Conservation (phyloP, 2,888 invertebrate genomes). For the Nebria brevicollis region DNA sequence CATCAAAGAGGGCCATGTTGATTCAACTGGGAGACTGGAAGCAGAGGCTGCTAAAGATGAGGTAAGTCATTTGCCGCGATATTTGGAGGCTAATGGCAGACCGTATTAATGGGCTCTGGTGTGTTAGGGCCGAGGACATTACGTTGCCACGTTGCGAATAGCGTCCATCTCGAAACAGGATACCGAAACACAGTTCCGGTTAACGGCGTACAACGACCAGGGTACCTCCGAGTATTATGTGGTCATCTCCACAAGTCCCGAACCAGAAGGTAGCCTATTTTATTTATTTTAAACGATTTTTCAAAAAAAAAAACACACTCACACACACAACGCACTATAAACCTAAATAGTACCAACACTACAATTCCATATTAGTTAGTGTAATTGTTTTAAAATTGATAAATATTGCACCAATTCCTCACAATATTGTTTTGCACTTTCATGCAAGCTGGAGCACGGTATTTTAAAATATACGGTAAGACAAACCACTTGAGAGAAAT, state of each 20-base stretch:
- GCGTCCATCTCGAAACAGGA: slow-evolving; percentile 77
- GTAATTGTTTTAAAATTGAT: background rate
- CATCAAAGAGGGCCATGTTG: slow-evolving; percentile 66
- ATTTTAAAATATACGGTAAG: slow-evolving; percentile 46
- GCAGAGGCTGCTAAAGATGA: slow-evolving; percentile 63
- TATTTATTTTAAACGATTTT: background rate
- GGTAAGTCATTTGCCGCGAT: slow-evolving; percentile 57
- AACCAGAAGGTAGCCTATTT: slow-evolving; percentile 65
- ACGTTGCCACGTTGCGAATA: slow-evolving; percentile 75
- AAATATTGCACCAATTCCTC: slow-evolving; percentile 15
- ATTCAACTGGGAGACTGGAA: slow-evolving; percentile 64
- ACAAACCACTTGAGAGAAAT: background rate
- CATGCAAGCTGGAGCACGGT: slow-evolving; percentile 41
- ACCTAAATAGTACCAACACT: too few relatives aligned
- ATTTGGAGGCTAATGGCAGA: background rate
- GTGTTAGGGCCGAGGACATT: slow-evolving; percentile 72
- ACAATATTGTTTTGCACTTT: slow-evolving; percentile 33
- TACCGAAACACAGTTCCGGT: slow-evolving; percentile 75
- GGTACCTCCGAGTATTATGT: slow-evolving; percentile 74
- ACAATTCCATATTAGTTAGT: background rate
- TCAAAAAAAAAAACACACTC: too few relatives aligned
- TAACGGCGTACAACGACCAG: slow-evolving; percentile 75
- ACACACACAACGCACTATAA: too few relatives aligned
- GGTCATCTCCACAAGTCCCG: slow-evolving; percentile 74
- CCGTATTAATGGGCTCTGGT: slow-evolving; percentile 26